These are phyloP conservation scores for Macrosoma leucophasiata DNA, from an alignment of 2,888 invertebrate species.

Conservation along the genomic window DNA sequence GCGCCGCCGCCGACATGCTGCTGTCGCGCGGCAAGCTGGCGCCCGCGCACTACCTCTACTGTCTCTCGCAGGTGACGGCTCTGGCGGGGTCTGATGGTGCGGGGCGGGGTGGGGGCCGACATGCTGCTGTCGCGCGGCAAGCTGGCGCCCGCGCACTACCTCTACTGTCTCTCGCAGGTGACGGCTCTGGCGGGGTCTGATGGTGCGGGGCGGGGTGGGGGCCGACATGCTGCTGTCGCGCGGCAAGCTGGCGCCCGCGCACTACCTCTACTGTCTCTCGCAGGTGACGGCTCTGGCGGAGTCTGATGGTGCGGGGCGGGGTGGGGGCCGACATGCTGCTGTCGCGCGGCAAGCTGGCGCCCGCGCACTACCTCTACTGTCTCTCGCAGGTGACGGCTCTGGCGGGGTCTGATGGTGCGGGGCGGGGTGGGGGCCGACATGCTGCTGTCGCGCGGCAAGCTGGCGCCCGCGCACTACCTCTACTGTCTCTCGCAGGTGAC, in stretches of 20 bases:
- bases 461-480: conserved; percentile 85
- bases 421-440: too few relatives aligned
- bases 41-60: conserved; percentile 87
- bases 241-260: too few relatives aligned
- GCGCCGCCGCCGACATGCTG: conserved; percentile 88
- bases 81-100: conserved; percentile 42
- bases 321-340: conserved; percentile 85
- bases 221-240: too few relatives aligned
- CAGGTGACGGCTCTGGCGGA: too few relatives aligned
- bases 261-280: conserved; percentile 86
- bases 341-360: conserved; percentile 82
- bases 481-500: conserved; percentile 89
- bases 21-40: conserved; percentile 83
- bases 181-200: too few relatives aligned
- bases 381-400: conserved; percentile 87
- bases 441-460: conserved; percentile 82
- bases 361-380: conserved; percentile 87
- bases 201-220: too few relatives aligned
- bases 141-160: conserved; percentile 84
- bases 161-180: conserved; percentile 87
- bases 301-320: too few relatives aligned
- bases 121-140: conserved; percentile 83
- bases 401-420: too few relatives aligned
- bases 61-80: conserved; percentile 80
- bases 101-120: conserved; percentile 54